Evolutionary conservation across 2,113 vertebrate species (phyloP).

Genomic region (Halichoerus grypus): DNA sequence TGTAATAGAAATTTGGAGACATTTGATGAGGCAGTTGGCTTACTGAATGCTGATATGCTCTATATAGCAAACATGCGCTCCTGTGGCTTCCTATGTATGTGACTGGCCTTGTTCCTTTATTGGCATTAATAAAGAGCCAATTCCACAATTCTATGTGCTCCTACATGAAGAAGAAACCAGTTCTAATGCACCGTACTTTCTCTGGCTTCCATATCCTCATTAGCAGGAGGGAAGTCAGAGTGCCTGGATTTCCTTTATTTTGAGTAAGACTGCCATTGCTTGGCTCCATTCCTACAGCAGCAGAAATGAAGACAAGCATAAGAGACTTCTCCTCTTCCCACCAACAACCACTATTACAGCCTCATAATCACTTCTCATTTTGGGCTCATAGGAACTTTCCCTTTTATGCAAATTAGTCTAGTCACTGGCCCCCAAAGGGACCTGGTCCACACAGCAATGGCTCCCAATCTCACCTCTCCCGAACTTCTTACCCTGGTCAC

Average conservation of each 20-base stretch:
- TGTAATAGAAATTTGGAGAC: neutral
- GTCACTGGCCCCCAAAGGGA: neutral
- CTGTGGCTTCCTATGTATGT: neutral
- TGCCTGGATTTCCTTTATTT: neutral
- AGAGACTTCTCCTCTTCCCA: neutral
- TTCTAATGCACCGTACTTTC: neutral
- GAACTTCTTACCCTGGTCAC: neutral
- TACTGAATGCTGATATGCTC: neutral
- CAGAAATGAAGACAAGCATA: neutral
- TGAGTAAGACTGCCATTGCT: neutral
- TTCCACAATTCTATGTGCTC: neutral
- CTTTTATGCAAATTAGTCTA: neutral
- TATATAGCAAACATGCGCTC: neutral
- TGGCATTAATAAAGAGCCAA: neutral
- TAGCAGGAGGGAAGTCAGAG: neutral
- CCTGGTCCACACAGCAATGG: neutral
- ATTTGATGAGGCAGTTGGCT: neutral
- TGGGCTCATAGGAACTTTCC: neutral
- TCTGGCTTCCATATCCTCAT: neutral
- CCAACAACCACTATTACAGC: neutral
- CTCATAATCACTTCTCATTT: neutral
- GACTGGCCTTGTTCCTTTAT: neutral
- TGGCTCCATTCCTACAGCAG: neutral
- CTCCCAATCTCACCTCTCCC: neutral
- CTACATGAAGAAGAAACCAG: neutral